Conservation (phyloP, 2,888 invertebrate species). For the Platycnemis pennipes region DNA sequence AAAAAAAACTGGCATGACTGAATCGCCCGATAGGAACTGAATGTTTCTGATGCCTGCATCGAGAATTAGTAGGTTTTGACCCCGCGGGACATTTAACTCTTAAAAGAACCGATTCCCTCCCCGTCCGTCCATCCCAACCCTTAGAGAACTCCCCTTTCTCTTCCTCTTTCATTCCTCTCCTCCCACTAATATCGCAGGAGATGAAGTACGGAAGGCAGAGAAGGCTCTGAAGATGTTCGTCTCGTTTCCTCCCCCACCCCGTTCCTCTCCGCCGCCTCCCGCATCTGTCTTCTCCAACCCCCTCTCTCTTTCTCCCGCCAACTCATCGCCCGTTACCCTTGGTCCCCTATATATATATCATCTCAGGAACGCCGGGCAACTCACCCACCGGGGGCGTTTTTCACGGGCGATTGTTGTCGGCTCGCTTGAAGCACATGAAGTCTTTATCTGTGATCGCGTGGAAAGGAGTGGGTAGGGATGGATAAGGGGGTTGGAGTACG, state of each 20-base stretch:
- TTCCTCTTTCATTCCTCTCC: not conserved
- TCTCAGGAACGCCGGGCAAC: not conserved
- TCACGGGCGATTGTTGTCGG: not conserved
- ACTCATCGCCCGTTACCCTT: not conserved
- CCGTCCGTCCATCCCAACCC: not conserved
- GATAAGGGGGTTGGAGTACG: not conserved
- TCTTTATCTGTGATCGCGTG: slow-evolving; percentile 23
- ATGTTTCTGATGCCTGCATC: no score
- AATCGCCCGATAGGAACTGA: no score
- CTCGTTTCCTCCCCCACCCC: not conserved
- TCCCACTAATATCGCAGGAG: not conserved
- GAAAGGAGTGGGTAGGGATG: not conserved
- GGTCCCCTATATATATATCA: slow-evolving; percentile 13
- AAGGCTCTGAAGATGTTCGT: not conserved
- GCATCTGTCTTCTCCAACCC: not conserved
- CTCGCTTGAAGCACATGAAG: slow-evolving; percentile 8
- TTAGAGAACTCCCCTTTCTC: not conserved
- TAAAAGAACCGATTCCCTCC: not conserved
- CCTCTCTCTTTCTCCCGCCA: not conserved
- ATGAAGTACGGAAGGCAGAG: not conserved
- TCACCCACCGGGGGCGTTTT: not conserved
- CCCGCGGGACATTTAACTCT: not conserved
- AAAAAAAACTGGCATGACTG: not conserved
- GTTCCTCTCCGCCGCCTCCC: not conserved
- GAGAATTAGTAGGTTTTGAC: not conserved